Conservation (phyloP, 2,888 invertebrate species). For the Sarcophaga caerulescens region DNA sequence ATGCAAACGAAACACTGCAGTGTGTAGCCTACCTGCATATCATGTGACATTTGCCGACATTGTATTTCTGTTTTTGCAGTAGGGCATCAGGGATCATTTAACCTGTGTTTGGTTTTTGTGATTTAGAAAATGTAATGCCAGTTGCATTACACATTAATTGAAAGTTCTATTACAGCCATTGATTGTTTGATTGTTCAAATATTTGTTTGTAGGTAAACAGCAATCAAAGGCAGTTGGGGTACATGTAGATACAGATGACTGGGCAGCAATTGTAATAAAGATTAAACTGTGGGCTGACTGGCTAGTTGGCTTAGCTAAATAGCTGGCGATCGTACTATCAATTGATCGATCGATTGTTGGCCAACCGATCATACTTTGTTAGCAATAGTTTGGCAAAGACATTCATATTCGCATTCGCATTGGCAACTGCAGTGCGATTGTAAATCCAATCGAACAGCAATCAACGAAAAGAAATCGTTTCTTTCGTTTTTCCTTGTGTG, state of each 20-base stretch:
- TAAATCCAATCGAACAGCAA: constrained; percentile 11
- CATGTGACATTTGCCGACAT: too few relatives aligned
- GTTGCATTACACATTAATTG: constrained; percentile 59
- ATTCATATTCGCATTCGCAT: constrained; percentile 28
- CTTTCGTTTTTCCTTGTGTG: constrained; percentile 4
- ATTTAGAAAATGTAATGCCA: constrained; percentile 31
- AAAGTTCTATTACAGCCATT: constrained; percentile 43
- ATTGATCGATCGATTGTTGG: constrained; percentile 29
- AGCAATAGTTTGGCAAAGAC: neutral
- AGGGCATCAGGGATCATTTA: neutral
- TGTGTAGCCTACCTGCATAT: too few relatives aligned
- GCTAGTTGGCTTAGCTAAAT: neutral
- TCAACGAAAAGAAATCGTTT: constrained; percentile 54
- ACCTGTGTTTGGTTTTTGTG: constrained; percentile 1
- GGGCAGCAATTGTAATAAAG: constrained; percentile 49
- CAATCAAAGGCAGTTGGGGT: neutral
- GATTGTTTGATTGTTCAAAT: constrained; percentile 59
- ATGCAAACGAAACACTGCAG: too few relatives aligned
- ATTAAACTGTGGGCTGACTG: constrained; percentile 62
- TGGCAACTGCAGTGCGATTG: constrained; percentile 37
- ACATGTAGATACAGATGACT: constrained; percentile 58
- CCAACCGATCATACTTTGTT: constrained; percentile 6
- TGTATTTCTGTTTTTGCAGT: neutral
- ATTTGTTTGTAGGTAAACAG: constrained; percentile 53
- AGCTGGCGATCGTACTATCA: neutral